Conservation (phyloP, 2,113 vertebrate genomes). For the Progne subis region DNA sequence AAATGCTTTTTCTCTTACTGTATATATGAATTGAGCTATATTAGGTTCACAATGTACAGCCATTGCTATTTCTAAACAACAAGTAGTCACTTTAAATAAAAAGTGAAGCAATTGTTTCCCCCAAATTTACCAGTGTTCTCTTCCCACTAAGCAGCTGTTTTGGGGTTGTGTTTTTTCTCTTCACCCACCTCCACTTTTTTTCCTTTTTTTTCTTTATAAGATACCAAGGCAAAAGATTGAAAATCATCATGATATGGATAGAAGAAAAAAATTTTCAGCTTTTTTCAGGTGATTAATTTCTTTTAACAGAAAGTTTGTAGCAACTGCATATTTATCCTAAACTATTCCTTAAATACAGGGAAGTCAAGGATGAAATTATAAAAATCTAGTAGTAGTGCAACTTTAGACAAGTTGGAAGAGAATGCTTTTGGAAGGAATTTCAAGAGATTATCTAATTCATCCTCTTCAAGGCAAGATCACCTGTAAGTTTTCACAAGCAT, state of each 20-base stretch:
- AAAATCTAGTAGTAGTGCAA: not conserved
- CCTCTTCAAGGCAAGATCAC: not conserved
- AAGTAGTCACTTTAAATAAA: not conserved
- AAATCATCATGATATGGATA: not conserved
- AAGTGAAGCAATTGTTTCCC: not conserved
- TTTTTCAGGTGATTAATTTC: not conserved
- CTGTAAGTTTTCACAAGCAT: not conserved
- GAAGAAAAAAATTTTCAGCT: not conserved
- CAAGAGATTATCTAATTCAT: not conserved
- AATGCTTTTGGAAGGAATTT: not conserved
- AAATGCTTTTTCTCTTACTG: not conserved
- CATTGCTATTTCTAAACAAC: not conserved
- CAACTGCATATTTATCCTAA: not conserved
- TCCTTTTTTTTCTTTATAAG: not conserved
- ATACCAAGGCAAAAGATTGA: not conserved
- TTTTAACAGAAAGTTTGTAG: not conserved
- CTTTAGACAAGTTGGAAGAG: not conserved
- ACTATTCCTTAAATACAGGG: not conserved
- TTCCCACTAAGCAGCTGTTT: not conserved
- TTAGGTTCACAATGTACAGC: not conserved
- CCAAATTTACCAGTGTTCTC: not conserved
- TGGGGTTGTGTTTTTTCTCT: too few species aligned
- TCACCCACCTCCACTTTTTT: too few species aligned
- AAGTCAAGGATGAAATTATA: not conserved
- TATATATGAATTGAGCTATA: not conserved